Base-by-base conservation (phyloP, 2,888 invertebrate genomes). In the Plagodis dolabraria region DNA sequence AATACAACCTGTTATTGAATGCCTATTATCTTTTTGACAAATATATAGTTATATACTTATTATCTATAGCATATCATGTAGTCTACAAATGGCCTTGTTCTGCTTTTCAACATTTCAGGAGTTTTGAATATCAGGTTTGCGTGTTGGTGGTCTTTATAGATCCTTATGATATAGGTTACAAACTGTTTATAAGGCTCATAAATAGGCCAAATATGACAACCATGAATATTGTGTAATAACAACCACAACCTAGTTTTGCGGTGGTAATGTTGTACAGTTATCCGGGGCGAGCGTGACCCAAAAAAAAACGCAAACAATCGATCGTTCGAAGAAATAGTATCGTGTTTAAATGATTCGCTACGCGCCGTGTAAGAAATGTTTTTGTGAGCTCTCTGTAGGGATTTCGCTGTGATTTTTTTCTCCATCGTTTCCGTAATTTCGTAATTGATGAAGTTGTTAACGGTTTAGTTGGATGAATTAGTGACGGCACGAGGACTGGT, bases 231-330 rank as follows among this genome's bases (percentile, higher is more conserved):
- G 48, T 51, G 57, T 59, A 59, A 66, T 47, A 44, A n/a, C 11
- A 36, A 33, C 9, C 44, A 47, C 54, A 51, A 43, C 36, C 38
- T 47, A 52, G 42, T 36, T 53, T 42, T 38, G 8, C 33, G 33
- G 33, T 38, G n/a, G n/a, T 40, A 45, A 48, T 12, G 10, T 48
- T 62, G 63, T 73, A 75, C 76, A 64, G 77, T 77, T 79, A 78
- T 64, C 67, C 65, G 69, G 63, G 63, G 67, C 10, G 40, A 5
- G 40, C 40, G 61, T 74, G 76, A 72, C 76, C 76, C 70, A 59
- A 76, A 79, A 76, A n/a, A 71, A 67, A 47, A 63, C 46, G 63
- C 53, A 65, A 74, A 74, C 70, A 70, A 77, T 69, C 63, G 68
- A 67, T 68, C 68, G 64, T 56, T 49, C 45, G 46, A 60, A 69